phyloP scores from a whole-genome alignment of 2,797 vertebrate species.

The Hoplostethus mediterraneus region DNA sequence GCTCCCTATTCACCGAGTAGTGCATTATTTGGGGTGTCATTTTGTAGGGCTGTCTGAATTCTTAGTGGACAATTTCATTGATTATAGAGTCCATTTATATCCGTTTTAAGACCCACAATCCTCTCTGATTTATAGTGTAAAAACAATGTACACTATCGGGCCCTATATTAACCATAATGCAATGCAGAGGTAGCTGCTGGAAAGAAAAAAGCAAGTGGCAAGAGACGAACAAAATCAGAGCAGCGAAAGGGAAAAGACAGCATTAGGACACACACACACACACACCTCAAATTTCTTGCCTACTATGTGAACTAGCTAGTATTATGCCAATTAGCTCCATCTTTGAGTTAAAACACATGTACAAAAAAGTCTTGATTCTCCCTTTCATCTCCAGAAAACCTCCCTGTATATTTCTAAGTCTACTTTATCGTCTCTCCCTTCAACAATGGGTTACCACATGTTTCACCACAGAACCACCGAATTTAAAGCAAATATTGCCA shows the following conservation, averaged over 20 bases:
- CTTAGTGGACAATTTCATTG: too few species aligned
- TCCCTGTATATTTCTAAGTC: not conserved
- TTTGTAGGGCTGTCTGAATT: too few species aligned
- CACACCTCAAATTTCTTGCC: not conserved
- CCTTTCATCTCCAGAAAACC: constrained; percentile 19
- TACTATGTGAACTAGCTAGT: not conserved
- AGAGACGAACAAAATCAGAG: not conserved
- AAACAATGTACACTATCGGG: too few species aligned
- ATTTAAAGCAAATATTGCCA: constrained; percentile 42
- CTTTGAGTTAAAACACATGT: constrained; percentile 2
- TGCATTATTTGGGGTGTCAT: too few species aligned
- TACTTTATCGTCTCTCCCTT: not conserved
- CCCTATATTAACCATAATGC: too few species aligned
- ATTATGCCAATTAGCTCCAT: not conserved
- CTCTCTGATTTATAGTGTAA: too few species aligned
- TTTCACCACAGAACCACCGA: not conserved
- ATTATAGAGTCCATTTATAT: too few species aligned
- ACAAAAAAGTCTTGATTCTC: constrained; percentile 1
- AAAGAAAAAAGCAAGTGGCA: too few species aligned
- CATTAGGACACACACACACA: not conserved
- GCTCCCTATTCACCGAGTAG: too few species aligned
- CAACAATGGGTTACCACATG: not conserved
- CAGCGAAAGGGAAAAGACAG: not conserved
- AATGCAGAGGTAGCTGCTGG: too few species aligned
- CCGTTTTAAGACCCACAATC: too few species aligned